A percentile compares a stretch with the other conserved stretches of the same genome.
phyloP scores from a whole-genome alignment of 1,140 invertebrate species.

The Eupristina koningsbergeri region DNA sequence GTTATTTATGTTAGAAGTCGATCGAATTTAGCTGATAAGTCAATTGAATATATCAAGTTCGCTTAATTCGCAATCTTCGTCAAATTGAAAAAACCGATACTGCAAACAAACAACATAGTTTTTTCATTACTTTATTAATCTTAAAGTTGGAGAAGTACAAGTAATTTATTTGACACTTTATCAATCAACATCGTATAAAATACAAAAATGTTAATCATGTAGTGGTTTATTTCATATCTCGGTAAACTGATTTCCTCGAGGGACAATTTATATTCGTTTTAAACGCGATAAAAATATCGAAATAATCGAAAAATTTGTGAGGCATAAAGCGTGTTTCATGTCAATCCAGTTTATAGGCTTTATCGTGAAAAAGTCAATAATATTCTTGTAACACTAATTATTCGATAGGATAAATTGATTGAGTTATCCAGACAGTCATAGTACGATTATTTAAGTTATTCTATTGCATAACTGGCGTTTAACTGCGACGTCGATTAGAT shows the following conservation, averaged over 20 bases:
- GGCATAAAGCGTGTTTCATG: not conserved
- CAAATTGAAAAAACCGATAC: not conserved
- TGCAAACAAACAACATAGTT: not conserved
- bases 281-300: constrained; percentile 18
- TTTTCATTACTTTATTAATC: constrained; percentile 5
- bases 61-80: not conserved
- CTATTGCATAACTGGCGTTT: constrained; percentile 44
- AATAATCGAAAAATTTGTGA: constrained; percentile 3
- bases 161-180: constrained; percentile 11
- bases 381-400: constrained; percentile 50
- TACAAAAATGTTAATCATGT: not conserved
- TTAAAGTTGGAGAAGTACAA: not conserved
- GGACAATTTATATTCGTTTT: constrained; percentile 1
- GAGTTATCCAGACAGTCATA: constrained; percentile 30
- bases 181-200: not conserved
- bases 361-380: constrained; percentile 43
- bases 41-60: not conserved
- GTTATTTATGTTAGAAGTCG: not conserved
- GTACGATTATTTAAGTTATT: constrained; percentile 46
- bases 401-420: constrained; percentile 50
- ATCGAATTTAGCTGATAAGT: not conserved
- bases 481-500: constrained; percentile 40
- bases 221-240: not conserved
- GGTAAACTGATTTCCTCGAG: not conserved
- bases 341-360: constrained; percentile 34